Percentiles rank a stretch among this genome's conserved stretches.
These are phyloP conservation scores for Calameuta idolon DNA, from an alignment of 2,888 invertebrate species.

Conservation along the genomic window DNA sequence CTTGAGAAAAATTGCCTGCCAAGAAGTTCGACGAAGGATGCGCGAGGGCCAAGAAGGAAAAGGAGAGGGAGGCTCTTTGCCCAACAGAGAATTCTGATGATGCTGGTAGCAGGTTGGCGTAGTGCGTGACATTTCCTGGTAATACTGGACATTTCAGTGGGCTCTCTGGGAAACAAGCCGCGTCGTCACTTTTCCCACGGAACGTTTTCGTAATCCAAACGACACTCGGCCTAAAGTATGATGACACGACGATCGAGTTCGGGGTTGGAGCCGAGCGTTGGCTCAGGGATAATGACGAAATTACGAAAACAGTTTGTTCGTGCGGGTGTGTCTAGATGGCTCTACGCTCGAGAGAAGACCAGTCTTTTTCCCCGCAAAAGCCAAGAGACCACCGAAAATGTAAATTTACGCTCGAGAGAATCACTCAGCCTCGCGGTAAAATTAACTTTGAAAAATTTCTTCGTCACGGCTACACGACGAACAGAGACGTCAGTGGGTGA, in stretches of 20 bases:
- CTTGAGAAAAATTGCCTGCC: background rate
- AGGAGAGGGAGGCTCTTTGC: background rate
- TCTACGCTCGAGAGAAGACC: background rate
- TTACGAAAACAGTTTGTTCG: constrained; percentile 1
- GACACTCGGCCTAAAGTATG: background rate
- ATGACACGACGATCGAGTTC: background rate
- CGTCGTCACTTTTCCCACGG: background rate
- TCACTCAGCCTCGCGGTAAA: constrained; percentile 38
- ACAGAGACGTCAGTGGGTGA: constrained; percentile 17
- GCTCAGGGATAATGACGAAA: background rate
- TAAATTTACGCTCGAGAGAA: constrained; percentile 39
- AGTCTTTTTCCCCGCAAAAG: background rate
- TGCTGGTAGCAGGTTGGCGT: background rate
- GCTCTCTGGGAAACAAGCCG: background rate
- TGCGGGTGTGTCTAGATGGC: background rate
- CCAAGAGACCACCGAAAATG: constrained; percentile 35
- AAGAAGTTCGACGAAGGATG: background rate
- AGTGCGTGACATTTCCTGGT: background rate
- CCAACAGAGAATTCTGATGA: background rate
- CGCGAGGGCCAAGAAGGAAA: background rate
- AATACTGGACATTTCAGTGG: background rate
- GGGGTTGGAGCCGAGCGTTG: background rate
- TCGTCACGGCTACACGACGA: constrained; percentile 19
- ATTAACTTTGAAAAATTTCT: constrained; percentile 48
- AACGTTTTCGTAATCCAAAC: background rate